phyloP scores from a whole-genome alignment of 2,888 invertebrate genomes.

The Poecilus cupreus region DNA sequence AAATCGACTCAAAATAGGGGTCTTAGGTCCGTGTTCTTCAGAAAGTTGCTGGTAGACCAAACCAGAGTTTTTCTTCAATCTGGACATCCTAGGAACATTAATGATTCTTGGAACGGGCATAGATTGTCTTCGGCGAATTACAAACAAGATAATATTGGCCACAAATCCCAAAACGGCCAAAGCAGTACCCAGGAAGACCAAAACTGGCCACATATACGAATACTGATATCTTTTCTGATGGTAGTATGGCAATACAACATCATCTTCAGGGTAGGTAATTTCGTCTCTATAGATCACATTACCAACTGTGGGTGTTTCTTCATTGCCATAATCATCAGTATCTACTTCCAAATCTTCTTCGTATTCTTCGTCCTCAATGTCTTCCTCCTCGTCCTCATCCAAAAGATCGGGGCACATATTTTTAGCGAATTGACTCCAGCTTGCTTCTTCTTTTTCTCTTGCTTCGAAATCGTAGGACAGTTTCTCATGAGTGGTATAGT shows the following conservation, averaged over 20 bases:
- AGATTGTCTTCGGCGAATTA: constrained; percentile 67
- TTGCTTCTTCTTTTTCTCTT: constrained; percentile 15
- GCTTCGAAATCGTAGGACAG: constrained; percentile 11
- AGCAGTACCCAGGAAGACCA: constrained; percentile 77
- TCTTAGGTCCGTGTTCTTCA: constrained; percentile 74
- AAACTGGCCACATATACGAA: constrained; percentile 76
- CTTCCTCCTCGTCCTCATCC: constrained; percentile 70
- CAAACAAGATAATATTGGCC: constrained; percentile 68
- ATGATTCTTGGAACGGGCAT: constrained; percentile 67
- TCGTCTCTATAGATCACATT: constrained; percentile 66
- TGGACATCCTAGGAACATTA: constrained; percentile 67
- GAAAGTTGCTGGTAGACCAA: constrained; percentile 87
- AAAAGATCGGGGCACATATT: constrained; percentile 21
- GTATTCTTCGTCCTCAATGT: constrained; percentile 61
- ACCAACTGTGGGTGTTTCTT: constrained; percentile 61
- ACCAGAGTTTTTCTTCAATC: constrained; percentile 82
- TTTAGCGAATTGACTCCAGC: constrained; percentile 67
- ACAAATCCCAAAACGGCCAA: constrained; percentile 75
- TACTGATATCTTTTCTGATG: constrained; percentile 67
- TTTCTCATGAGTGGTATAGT: constrained; percentile 37
- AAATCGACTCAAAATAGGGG: constrained; percentile 39
- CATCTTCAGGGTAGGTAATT: constrained; percentile 65
- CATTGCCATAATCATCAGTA: constrained; percentile 55
- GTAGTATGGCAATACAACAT: constrained; percentile 50
- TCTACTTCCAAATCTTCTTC: constrained; percentile 63